phyloP scores from a whole-genome alignment of 2,113 vertebrate species.

The Dryoscopus gambensis region DNA sequence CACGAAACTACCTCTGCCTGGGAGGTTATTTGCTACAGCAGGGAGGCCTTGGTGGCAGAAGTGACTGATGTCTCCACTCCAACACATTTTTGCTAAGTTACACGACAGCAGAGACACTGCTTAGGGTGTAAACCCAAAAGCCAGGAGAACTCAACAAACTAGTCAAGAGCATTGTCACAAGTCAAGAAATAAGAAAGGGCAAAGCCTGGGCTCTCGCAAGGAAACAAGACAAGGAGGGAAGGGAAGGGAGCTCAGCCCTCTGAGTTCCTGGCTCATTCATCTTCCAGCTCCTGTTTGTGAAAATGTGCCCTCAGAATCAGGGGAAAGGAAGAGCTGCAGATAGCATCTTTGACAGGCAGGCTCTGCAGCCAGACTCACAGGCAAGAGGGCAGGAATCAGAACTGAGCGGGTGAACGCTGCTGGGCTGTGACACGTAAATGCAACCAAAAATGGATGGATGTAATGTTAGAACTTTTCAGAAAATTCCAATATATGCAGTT shows the following conservation, averaged over 20 bases:
- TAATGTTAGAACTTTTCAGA: neutral
- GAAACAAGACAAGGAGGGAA: neutral
- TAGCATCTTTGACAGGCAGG: neutral
- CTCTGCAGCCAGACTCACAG: neutral
- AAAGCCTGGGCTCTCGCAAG: neutral
- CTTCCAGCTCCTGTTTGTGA: neutral
- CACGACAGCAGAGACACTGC: neutral
- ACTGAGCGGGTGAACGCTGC: rapidly evolving
- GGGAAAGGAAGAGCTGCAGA: neutral
- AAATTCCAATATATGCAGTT: neutral
- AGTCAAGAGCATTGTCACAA: neutral
- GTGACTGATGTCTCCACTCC: neutral
- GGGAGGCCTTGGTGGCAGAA: neutral
- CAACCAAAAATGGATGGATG: neutral
- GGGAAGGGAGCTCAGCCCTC: neutral
- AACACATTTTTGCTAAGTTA: neutral
- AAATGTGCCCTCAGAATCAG: neutral
- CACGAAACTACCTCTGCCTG: neutral
- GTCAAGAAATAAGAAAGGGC: neutral
- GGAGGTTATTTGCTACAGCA: neutral
- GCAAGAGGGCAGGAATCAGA: neutral
- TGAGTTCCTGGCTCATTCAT: neutral
- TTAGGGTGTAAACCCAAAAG: neutral
- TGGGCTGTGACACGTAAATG: neutral
- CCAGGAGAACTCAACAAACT: neutral